Percentiles rank a stretch among this genome's conserved stretches.
phyloP scores from a whole-genome alignment of 2,797 vertebrate genomes.

The Vultur gryphus region DNA sequence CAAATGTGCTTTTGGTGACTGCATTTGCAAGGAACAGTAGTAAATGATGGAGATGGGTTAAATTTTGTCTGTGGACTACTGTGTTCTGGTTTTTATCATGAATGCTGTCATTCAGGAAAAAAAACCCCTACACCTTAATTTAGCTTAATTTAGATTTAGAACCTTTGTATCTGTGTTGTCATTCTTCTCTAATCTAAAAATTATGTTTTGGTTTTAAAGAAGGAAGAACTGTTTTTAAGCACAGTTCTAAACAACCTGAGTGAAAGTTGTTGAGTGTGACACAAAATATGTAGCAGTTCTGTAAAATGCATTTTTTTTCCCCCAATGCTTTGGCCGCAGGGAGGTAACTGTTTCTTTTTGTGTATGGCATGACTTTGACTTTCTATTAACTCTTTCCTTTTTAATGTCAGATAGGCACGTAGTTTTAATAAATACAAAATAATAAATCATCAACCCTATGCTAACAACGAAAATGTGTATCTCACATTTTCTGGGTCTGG shows the following conservation, averaged over 20 bases:
- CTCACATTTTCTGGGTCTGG: neutral
- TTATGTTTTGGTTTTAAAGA: neutral
- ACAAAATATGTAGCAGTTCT: neutral
- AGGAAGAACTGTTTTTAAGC: neutral
- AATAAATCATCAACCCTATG: neutral
- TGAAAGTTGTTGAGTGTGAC: neutral
- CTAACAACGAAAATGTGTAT: neutral
- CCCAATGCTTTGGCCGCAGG: neutral
- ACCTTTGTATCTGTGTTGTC: neutral
- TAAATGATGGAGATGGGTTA: conserved; percentile 11
- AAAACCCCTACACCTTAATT: neutral
- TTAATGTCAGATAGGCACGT: neutral
- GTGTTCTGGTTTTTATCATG: conserved; percentile 23
- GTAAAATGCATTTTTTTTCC: neutral
- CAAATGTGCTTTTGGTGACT: neutral
- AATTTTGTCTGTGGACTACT: neutral
- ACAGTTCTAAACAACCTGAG: neutral
- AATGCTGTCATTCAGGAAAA: neutral
- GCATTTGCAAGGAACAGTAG: neutral
- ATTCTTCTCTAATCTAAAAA: neutral
- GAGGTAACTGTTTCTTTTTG: neutral
- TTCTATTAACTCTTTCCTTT: neutral
- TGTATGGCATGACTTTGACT: neutral
- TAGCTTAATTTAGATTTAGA: conserved; percentile 21
- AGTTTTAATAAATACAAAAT: neutral